These are phyloP conservation scores for Gallirallus australis DNA, from an alignment of 2,797 vertebrate genomes.

Conservation along the genomic window DNA sequence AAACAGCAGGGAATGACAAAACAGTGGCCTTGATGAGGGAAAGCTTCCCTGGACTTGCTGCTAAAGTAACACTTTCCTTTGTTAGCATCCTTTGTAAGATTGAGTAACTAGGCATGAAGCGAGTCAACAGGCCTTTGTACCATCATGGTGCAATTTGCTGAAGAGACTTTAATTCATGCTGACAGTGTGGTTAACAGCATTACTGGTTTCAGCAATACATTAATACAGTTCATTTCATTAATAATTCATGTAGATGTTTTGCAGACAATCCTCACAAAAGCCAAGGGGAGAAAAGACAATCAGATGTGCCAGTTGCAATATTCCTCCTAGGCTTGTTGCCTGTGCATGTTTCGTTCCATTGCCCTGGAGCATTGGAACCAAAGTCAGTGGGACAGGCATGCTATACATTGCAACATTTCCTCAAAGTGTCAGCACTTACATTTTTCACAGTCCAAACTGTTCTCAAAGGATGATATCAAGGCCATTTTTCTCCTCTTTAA, in stretches of 20 bases:
- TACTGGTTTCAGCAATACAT: conserved; percentile 22
- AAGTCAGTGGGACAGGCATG: neutral
- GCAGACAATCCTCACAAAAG: conserved; percentile 21
- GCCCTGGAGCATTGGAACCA: neutral
- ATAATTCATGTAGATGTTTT: conserved; percentile 22
- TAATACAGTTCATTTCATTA: conserved; percentile 26
- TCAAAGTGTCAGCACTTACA: neutral
- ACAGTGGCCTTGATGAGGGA: neutral
- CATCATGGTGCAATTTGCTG: neutral
- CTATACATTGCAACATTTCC: neutral
- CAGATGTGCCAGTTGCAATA: conserved; percentile 10
- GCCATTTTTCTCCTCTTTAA: neutral
- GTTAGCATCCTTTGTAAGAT: neutral
- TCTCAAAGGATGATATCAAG: neutral
- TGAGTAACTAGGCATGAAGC: neutral
- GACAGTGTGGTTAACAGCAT: conserved; percentile 41
- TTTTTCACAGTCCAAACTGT: neutral
- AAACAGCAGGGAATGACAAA: neutral
- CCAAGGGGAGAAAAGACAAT: neutral
- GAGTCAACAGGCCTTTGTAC: neutral
- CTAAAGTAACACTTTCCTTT: conserved; percentile 9
- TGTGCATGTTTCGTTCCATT: neutral
- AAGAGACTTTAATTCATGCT: neutral
- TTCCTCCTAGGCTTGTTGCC: neutral
- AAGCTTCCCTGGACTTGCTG: neutral